Evolutionary conservation across 2,797 vertebrate species (phyloP).

Genomic region (Leuciscus waleckii): DNA sequence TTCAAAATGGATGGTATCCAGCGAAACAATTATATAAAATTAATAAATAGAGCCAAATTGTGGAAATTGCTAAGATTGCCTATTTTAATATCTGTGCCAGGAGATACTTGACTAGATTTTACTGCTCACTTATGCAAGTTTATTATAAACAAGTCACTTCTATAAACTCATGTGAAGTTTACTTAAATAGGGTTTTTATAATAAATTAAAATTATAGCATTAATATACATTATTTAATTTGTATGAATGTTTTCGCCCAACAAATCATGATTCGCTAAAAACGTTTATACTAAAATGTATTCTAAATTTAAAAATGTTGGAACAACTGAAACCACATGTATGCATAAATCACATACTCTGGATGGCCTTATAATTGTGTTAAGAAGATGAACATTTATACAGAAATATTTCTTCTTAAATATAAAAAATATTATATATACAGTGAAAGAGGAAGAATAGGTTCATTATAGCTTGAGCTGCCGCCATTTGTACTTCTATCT

Average conservation of each 20-base stretch:
- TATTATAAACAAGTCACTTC: not conserved
- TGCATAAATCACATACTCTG: not conserved
- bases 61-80: not conserved
- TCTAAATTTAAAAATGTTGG: not conserved
- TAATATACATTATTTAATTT: too few relatives aligned
- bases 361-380: not conserved
- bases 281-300: not conserved
- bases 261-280: not conserved
- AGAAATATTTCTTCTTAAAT: not conserved
- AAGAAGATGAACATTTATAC: not conserved
- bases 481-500: not conserved
- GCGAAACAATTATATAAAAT: not conserved
- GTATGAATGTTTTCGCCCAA: too few relatives aligned
- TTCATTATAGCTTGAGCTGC: not conserved
- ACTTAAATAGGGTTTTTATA: not conserved
- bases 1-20: not conserved
- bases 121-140: not conserved
- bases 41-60: not conserved
- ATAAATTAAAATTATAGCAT: not conserved
- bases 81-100: not conserved
- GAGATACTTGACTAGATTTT: not conserved
- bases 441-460: not conserved
- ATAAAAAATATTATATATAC: too few relatives aligned
- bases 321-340: not conserved
- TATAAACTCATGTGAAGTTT: not conserved